Percentiles rank a stretch among this genome's conserved stretches.
Evolutionary conservation across 64 coral and sea anemone genomes (phyloP).

Genomic region (Stichodactyla mertensii): DNA sequence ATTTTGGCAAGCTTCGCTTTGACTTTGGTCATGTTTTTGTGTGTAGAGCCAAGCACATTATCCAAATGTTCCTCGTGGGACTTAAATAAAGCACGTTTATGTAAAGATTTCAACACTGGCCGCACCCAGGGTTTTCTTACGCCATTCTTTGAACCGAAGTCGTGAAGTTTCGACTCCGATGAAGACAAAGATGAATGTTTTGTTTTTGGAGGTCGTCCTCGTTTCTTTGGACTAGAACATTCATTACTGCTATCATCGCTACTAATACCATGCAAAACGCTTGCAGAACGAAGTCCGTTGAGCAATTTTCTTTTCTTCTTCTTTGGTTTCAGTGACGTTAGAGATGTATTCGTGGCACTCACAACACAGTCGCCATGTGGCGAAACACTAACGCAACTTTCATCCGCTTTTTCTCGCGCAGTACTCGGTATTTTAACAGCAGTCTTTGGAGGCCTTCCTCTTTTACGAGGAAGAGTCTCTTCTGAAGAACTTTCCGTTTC

Average conservation of each 20-base stretch:
- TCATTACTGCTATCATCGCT: constrained; percentile 67
- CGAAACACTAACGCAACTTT: constrained; percentile 45
- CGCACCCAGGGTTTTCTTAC: constrained; percentile 95
- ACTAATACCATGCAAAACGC: constrained; percentile 11
- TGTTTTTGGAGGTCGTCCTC: constrained; percentile 77
- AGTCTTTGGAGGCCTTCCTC: constrained; percentile 72
- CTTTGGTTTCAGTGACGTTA: constrained; percentile 94
- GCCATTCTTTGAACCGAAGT: constrained; percentile 79
- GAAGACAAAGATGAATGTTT: constrained; percentile 59
- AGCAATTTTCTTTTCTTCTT: constrained; percentile 72
- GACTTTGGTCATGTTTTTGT: constrained; percentile 38
- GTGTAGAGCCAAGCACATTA: constrained; percentile 41
- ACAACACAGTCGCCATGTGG: constrained; percentile 92
- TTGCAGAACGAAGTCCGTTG: constrained; percentile 72
- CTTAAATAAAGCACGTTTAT: constrained; percentile 62
- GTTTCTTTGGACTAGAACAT: constrained; percentile 56
- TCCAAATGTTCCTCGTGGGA: constrained; percentile 54
- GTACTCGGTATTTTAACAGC: constrained; percentile 19
- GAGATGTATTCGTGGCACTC: constrained; percentile 98
- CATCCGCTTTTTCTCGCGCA: constrained; percentile 13
- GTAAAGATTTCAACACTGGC: constrained; percentile 76
- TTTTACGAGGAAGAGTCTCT: constrained; percentile 49
- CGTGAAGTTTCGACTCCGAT: constrained; percentile 62
- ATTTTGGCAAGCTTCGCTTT: constrained; percentile 68
- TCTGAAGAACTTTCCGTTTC: constrained; percentile 61